phyloP scores from a whole-genome alignment of 2,113 vertebrate species.

The Hippocampus barbouri region DNA sequence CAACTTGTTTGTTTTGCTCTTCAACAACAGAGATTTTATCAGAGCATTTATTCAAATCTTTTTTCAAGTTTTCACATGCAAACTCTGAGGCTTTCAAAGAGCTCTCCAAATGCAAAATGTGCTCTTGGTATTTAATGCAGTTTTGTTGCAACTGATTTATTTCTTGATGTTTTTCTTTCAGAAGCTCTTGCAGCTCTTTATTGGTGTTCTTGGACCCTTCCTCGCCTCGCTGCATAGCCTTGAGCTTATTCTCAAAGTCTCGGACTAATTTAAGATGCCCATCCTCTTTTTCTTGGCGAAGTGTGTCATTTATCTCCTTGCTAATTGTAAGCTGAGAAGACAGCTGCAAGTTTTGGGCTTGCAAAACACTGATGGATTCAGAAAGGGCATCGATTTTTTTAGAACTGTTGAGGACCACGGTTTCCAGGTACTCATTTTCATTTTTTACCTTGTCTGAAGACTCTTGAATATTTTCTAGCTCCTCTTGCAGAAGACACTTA shows the following conservation, averaged over 20 bases:
- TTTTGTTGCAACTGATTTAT: conserved; percentile 82
- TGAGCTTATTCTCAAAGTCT: conserved; percentile 81
- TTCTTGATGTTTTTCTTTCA: conserved; percentile 86
- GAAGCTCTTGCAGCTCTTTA: conserved; percentile 80
- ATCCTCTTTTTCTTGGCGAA: conserved; percentile 74
- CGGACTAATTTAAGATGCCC: conserved; percentile 76
- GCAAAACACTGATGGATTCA: conserved; percentile 63
- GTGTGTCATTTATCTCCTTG: conserved; percentile 63
- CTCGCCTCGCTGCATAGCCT: conserved; percentile 74
- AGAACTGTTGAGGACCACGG: conserved; percentile 75
- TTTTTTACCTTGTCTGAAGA: conserved; percentile 80
- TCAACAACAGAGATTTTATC: conserved; percentile 54
- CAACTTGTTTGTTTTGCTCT: conserved; percentile 49
- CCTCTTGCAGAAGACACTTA: conserved; percentile 81
- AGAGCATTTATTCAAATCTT: conserved; percentile 60
- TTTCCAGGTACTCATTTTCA: conserved; percentile 83
- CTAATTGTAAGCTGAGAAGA: conserved; percentile 67
- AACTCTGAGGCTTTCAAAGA: conserved; percentile 70
- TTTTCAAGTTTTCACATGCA: conserved; percentile 59
- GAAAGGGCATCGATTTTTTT: conserved; percentile 77
- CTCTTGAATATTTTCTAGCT: conserved; percentile 81
- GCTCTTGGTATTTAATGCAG: conserved; percentile 81
- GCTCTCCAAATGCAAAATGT: conserved; percentile 79
- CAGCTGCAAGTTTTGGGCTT: conserved; percentile 72
- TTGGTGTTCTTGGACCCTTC: conserved; percentile 76